phyloP scores from a whole-genome alignment of 2,797 vertebrate genomes.

The Iguana delicatissima region DNA sequence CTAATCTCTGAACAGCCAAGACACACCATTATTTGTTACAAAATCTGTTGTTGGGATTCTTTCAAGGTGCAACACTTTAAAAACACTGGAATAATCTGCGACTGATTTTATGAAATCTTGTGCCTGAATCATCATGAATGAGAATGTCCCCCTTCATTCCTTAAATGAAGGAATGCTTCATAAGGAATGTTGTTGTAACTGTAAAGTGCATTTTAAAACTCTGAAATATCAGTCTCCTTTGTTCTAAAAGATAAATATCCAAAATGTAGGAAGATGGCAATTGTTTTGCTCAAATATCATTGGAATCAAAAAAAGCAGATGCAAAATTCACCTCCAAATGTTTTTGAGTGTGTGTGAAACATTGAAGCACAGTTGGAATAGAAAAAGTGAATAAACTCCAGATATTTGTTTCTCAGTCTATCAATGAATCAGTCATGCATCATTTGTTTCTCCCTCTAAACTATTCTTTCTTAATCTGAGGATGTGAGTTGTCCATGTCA shows the following conservation, averaged over 20 bases:
- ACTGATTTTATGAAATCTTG: neutral
- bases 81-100: neutral
- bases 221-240: constrained; percentile 36
- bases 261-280: constrained; percentile 23
- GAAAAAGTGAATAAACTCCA: too few relatives aligned
- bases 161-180: neutral
- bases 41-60: neutral
- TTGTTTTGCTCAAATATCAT: constrained; percentile 4
- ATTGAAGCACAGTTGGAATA: too few relatives aligned
- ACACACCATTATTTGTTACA: neutral
- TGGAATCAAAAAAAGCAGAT: neutral
- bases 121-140: neutral
- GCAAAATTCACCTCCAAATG: neutral
- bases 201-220: constrained; percentile 45
- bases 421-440: too few relatives aligned
- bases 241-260: constrained; percentile 1
- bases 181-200: neutral
- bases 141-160: neutral
- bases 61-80: neutral
- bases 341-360: neutral
- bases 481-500: too few relatives aligned
- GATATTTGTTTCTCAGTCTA: too few relatives aligned
- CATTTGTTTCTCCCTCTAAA: too few relatives aligned
- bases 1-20: neutral
- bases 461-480: too few relatives aligned